Percentiles rank a stretch among this genome's conserved stretches.
These are phyloP conservation scores for Lateolabrax maculatus DNA, from an alignment of 2,797 vertebrate species.

Conservation along the genomic window DNA sequence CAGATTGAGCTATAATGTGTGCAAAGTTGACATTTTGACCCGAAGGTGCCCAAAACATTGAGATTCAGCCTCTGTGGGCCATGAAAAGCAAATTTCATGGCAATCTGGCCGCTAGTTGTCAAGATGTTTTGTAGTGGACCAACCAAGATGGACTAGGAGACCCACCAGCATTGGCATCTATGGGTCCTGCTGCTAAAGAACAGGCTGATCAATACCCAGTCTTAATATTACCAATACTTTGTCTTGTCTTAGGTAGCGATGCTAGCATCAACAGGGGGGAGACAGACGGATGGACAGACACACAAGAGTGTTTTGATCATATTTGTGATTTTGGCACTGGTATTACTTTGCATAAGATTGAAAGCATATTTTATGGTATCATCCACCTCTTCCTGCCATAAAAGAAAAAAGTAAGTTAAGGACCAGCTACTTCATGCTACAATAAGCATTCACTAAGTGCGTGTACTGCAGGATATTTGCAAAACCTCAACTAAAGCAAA, in stretches of 20 bases:
- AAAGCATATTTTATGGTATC: not conserved
- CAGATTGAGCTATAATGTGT: not conserved
- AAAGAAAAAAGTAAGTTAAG: not conserved
- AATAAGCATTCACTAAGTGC: not conserved
- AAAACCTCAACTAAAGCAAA: constrained; percentile 1
- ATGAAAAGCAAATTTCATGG: too few species aligned
- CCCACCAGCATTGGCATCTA: not conserved
- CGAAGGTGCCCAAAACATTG: not conserved
- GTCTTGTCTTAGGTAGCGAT: not conserved
- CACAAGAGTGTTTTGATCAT: too few species aligned
- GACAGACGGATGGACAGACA: too few species aligned
- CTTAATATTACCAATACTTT: not conserved
- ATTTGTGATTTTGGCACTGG: not conserved
- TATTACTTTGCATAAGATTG: not conserved
- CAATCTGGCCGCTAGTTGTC: too few species aligned
- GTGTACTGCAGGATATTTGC: not conserved
- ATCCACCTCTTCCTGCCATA: not conserved
- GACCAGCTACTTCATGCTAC: not conserved
- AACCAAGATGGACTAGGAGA: not conserved
- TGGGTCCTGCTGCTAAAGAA: too few species aligned
- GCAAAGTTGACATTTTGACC: not conserved
- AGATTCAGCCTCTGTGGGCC: too few species aligned
- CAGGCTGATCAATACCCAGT: not conserved
- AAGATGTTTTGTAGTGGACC: too few species aligned
- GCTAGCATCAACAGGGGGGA: too few species aligned